Evolutionary conservation across 2,797 vertebrate species (phyloP).

Genomic region (Poecilia wingei): DNA sequence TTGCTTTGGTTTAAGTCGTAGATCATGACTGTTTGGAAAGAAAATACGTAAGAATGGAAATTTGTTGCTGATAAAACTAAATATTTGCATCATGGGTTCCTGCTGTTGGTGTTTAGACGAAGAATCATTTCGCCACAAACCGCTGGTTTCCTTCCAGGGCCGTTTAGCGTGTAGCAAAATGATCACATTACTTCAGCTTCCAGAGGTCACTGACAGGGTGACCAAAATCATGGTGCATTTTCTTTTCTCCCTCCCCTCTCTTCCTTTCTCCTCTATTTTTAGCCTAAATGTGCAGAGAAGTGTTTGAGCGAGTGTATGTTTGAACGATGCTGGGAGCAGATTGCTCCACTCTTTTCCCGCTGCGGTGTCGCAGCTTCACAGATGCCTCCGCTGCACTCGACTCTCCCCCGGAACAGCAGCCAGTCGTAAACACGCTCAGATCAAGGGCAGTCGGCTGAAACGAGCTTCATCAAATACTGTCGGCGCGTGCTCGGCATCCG

Average conservation of each 20-base stretch:
- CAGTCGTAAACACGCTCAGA: slow-evolving; percentile 33
- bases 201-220: slow-evolving; percentile 2
- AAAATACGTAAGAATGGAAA: neutral
- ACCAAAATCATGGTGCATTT: neutral
- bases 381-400: slow-evolving; percentile 32
- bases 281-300: neutral
- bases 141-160: neutral
- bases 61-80: neutral
- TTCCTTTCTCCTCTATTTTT: neutral
- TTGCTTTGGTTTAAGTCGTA: neutral
- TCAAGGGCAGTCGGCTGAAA: slow-evolving; percentile 41
- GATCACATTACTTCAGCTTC: neutral
- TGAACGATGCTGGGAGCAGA: slow-evolving; percentile 8
- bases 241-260: neutral
- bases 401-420: slow-evolving; percentile 42
- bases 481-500: neutral
- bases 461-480: slow-evolving; percentile 15
- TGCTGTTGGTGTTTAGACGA: neutral
- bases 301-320: neutral
- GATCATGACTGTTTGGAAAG: neutral
- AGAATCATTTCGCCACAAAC: neutral
- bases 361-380: slow-evolving; percentile 17
- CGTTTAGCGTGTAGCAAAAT: neutral
- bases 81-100: neutral
- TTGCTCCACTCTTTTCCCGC: neutral